Percentiles rank a stretch among this genome's conserved stretches.
phyloP scores from a whole-genome alignment of 2,797 vertebrate species.

The Sebastes ruberrimus region DNA sequence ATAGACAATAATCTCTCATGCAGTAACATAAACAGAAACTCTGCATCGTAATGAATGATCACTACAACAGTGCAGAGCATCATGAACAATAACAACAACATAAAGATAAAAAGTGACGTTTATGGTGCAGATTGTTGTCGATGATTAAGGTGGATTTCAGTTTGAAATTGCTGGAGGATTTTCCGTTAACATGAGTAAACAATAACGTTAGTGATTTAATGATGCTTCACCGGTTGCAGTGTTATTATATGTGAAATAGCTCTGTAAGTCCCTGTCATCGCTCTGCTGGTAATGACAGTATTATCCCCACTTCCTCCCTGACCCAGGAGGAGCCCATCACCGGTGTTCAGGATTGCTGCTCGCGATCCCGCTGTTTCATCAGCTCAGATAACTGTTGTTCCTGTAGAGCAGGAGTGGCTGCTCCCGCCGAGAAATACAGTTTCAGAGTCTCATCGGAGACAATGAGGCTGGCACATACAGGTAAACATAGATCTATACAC shows the following conservation, averaged over 20 bases:
- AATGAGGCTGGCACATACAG: too few relatives aligned
- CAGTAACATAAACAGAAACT: not conserved
- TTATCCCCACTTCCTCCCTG: constrained; percentile 30
- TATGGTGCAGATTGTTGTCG: not conserved
- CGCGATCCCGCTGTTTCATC: constrained; percentile 26
- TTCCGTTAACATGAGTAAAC: not conserved
- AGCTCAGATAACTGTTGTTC: constrained; percentile 22
- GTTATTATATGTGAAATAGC: not conserved
- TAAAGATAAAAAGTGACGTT: not conserved
- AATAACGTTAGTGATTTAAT: not conserved
- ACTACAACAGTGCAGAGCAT: not conserved
- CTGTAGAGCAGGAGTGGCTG: constrained; percentile 3
- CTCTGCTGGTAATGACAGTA: constrained; percentile 38
- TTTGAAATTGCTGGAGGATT: not conserved
- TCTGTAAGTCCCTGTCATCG: not conserved
- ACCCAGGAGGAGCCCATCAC: constrained; percentile 13
- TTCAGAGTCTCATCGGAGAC: not conserved
- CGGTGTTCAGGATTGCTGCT: constrained; percentile 11
- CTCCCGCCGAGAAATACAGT: constrained; percentile 1
- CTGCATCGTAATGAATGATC: too few relatives aligned
- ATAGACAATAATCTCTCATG: not conserved
- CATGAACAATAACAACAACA: not conserved
- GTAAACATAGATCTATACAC: not conserved
- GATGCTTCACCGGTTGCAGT: not conserved
- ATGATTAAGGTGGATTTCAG: not conserved